phyloP scores from a whole-genome alignment of 92 coral and sea anemone species.

The Palythoa grandiflora region DNA sequence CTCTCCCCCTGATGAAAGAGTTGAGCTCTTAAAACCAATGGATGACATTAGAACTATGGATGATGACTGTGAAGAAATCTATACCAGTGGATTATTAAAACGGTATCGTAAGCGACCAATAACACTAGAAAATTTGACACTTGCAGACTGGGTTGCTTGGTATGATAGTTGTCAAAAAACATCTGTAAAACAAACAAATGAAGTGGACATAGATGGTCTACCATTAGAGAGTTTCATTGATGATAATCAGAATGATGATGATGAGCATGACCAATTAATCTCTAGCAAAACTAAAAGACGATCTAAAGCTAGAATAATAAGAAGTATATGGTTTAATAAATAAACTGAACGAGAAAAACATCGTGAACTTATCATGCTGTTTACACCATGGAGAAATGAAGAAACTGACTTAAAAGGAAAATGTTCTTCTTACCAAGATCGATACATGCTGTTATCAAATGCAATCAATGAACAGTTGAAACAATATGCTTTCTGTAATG shows the following conservation, averaged over 20 bases:
- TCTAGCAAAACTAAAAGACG: conserved; percentile 7
- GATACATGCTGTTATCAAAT: conserved; percentile 16
- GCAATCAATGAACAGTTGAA: conserved; percentile 48
- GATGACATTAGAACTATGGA: conserved; percentile 4
- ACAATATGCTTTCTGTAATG: conserved; percentile 46
- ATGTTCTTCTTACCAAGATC: conserved; percentile 50
- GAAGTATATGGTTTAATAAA: not conserved
- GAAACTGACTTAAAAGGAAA: conserved; percentile 49
- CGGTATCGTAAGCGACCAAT: not conserved
- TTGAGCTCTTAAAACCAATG: conserved; percentile 7
- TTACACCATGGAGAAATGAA: conserved; percentile 1
- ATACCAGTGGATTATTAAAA: conserved; percentile 12
- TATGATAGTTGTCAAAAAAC: not conserved
- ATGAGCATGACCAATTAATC: not conserved
- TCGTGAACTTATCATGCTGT: not conserved
- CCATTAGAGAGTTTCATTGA: conserved; percentile 7
- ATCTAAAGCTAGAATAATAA: not conserved
- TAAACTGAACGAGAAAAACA: not conserved
- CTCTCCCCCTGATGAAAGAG: conserved; percentile 5
- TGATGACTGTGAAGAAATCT: conserved; percentile 38
- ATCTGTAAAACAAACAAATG: conserved; percentile 6
- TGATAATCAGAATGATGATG: not conserved
- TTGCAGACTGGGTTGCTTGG: conserved; percentile 4
- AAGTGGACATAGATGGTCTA: not conserved
- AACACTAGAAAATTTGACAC: not conserved